Evolutionary conservation across 2,113 vertebrate genomes (phyloP), one percentile per base, ranked within the genome.

Genomic region (Corythaeola cristata): DNA sequence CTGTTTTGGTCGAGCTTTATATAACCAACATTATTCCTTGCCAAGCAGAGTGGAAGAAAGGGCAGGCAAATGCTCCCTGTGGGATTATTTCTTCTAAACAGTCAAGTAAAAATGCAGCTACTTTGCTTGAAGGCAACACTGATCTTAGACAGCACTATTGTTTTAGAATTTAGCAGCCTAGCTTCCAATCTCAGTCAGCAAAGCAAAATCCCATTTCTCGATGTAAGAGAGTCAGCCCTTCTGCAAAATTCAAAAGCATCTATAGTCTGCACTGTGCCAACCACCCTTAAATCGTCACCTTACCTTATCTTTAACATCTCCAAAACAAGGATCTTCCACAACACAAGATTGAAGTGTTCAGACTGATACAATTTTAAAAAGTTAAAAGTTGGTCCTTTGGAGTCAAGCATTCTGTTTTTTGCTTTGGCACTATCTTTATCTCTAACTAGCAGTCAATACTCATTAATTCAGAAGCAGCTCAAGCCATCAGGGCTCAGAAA

Each of bases 11-110:
- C 0, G 1, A 72, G 69, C 73, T 95, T 96, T 92, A 85, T 73
- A 73, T 89, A 95, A 87, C 74, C 73, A 88, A 89, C 74, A 62
- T 76, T 72, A 94, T 23, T 97, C 50, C 53, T 59, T 91, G 87
- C 92, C 95, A 97, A 95, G 58, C 7, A 50, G 86, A 87, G 84
- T 92, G 86, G 90, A 93, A 97, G 66, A 66, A 95, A 95, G 73
- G 92, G 74, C 58, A 63, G 74, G 37, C 69, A 95, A 91, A 72
- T 5, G 41, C 68, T 97, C 91, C 92, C 94, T 52, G 26, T 82
- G 77, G 87, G 94, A 95, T 95, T 93, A 73, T 76, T 91, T 79
- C 84, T 85, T 84, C 82, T 87, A 39, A 93, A 85, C 69, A 87
- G 58, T 41, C 74, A 91, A 85, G 58, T 73, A 77, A 95, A 93